These are phyloP conservation scores for Gonocerus acuteangulatus DNA, from an alignment of 2,888 invertebrate species.

Conservation along the genomic window DNA sequence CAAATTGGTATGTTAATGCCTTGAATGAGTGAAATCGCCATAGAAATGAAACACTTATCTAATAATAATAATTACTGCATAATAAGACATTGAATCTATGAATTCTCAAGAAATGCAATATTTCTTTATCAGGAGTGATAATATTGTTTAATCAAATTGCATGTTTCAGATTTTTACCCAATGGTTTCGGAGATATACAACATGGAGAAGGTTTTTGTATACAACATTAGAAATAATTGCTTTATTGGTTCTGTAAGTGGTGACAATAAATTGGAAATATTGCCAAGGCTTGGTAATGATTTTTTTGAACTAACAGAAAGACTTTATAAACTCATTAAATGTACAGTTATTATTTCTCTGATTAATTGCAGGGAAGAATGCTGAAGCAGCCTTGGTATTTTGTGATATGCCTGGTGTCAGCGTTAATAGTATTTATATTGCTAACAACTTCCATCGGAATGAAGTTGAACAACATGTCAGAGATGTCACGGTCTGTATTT, in stretches of 20 bases:
- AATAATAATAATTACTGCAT: too few relatives aligned
- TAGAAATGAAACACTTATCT: too few relatives aligned
- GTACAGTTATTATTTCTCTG: neutral
- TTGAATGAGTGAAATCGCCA: too few relatives aligned
- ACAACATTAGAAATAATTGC: constrained; percentile 10
- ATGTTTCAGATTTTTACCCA: constrained; percentile 2
- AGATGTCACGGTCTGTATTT: neutral
- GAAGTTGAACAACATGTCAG: neutral
- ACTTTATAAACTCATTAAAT: neutral
- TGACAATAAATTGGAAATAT: neutral
- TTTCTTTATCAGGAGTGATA: too few relatives aligned
- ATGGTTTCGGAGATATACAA: constrained; percentile 2
- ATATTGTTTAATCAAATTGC: too few relatives aligned
- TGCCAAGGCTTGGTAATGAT: neutral
- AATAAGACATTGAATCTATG: too few relatives aligned
- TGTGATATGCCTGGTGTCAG: constrained; percentile 22
- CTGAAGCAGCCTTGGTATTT: constrained; percentile 4
- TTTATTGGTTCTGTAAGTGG: constrained; percentile 13
- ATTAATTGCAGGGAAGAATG: constrained; percentile 15
- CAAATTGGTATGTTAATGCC: too few relatives aligned
- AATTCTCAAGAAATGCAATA: too few relatives aligned
- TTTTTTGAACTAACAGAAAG: neutral
- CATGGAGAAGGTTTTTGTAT: constrained; percentile 1
- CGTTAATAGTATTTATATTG: constrained; percentile 14
- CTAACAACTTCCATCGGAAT: neutral